These are phyloP conservation scores for Gymnobelideus leadbeateri DNA, from an alignment of 2,113 vertebrate species.

Conservation along the genomic window DNA sequence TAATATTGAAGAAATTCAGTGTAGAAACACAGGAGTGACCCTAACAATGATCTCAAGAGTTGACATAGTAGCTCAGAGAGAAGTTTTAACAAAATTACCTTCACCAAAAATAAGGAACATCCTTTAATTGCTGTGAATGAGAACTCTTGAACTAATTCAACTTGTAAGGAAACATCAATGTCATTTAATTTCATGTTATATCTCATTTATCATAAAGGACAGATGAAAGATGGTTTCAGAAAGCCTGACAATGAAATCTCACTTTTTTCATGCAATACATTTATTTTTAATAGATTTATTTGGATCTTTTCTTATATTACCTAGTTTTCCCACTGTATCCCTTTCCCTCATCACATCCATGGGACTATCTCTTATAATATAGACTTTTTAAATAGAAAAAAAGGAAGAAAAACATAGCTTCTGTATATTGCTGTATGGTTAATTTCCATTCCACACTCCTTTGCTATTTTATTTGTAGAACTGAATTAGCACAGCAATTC, in stretches of 20 bases:
- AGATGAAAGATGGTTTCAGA: conserved; percentile 27
- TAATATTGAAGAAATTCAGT: no score
- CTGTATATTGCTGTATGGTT: not conserved
- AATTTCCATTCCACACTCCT: not conserved
- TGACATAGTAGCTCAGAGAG: not conserved
- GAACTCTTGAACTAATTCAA: not conserved
- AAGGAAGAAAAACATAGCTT: not conserved
- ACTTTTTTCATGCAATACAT: conserved; percentile 19
- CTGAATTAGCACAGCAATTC: conserved; percentile 26
- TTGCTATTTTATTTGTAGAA: conserved; percentile 37
- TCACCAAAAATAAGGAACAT: conserved; percentile 14
- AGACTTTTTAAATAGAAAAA: not conserved
- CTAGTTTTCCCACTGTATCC: not conserved
- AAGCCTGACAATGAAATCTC: conserved; percentile 11
- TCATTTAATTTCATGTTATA: conserved; percentile 42
- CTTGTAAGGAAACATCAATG: no score
- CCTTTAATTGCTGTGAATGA: not conserved
- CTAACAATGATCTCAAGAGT: not conserved
- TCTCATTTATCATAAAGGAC: conserved; percentile 34
- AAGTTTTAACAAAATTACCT: conserved; percentile 14
- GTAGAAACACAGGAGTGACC: not conserved
- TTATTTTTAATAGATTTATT: conserved; percentile 35
- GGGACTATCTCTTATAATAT: not conserved
- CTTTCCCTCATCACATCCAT: not conserved
- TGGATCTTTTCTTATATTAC: not conserved